Conservation (phyloP, 2,888 invertebrate species). For the Hofmannophila pseudospretella region DNA sequence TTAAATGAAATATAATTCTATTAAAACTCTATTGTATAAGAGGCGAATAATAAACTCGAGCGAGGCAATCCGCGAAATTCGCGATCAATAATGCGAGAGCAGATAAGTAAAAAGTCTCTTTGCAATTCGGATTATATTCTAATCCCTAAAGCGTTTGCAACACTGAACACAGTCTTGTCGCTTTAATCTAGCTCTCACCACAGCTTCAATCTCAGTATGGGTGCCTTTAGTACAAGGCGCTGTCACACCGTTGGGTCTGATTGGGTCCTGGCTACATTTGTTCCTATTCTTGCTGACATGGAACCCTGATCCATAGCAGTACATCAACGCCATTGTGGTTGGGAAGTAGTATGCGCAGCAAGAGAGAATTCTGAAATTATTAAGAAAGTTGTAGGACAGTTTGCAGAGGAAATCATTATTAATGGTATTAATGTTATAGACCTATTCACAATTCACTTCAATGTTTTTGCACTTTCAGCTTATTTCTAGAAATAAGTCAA, state of each 20-base stretch:
- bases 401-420: too few relatives aligned
- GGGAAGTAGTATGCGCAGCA: constrained; percentile 94
- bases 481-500: too few relatives aligned
- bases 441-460: too few relatives aligned
- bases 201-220: constrained; percentile 47
- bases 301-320: constrained; percentile 93
- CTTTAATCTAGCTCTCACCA: too few relatives aligned
- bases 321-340: constrained; percentile 94
- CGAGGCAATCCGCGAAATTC: too few relatives aligned
- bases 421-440: too few relatives aligned
- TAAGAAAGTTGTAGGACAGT: not conserved
- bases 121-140: too few relatives aligned
- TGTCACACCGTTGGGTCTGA: constrained; percentile 56
- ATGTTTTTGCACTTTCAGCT: too few relatives aligned
- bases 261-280: constrained; percentile 66
- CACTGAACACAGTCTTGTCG: too few relatives aligned
- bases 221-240: constrained; percentile 55
- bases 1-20: not conserved
- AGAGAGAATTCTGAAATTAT: constrained; percentile 84
- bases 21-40: not conserved
- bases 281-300: constrained; percentile 90
- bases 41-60: not conserved
- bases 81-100: too few relatives aligned
- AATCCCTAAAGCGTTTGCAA: too few relatives aligned
- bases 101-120: too few relatives aligned